Conservation (phyloP, 1,140 invertebrate species). For the Stegodyphus dumicola region DNA sequence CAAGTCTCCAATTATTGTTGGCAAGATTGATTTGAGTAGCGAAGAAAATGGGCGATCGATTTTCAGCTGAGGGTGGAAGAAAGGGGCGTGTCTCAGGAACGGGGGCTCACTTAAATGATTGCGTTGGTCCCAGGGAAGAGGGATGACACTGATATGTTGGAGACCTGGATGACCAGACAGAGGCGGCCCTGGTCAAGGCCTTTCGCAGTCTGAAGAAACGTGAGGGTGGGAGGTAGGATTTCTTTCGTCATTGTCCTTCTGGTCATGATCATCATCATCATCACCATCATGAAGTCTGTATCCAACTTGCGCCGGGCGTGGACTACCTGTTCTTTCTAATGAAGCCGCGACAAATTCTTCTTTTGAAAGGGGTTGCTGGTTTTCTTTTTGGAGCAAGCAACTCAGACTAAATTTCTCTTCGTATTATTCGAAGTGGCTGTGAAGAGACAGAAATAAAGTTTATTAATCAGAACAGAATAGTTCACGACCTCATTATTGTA, state of each 20-base stretch:
- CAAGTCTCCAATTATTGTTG: conserved; percentile 29
- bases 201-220: conserved; percentile 30
- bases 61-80: not conserved
- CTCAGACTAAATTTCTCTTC: no score
- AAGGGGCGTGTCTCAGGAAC: conserved; percentile 11
- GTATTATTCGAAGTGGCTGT: no score
- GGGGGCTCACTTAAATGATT: conserved; percentile 31
- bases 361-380: not conserved
- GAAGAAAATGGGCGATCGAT: conserved; percentile 35
- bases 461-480: no score
- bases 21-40: conserved; percentile 23
- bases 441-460: no score
- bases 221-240: not conserved
- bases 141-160: conserved; percentile 10
- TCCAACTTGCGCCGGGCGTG: conserved; percentile 15
- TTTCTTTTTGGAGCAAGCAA: not conserved
- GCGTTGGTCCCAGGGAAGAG: not conserved
- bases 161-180: conserved; percentile 13
- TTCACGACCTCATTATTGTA: no score
- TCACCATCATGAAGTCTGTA: conserved; percentile 19
- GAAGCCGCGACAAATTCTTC: not conserved
- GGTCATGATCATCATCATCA: not conserved
- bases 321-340: conserved; percentile 17
- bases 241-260: not conserved
- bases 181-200: conserved; percentile 17